These are phyloP conservation scores for Chelonoidis abingdonii DNA, from an alignment of 2,113 vertebrate genomes.

Conservation along the genomic window DNA sequence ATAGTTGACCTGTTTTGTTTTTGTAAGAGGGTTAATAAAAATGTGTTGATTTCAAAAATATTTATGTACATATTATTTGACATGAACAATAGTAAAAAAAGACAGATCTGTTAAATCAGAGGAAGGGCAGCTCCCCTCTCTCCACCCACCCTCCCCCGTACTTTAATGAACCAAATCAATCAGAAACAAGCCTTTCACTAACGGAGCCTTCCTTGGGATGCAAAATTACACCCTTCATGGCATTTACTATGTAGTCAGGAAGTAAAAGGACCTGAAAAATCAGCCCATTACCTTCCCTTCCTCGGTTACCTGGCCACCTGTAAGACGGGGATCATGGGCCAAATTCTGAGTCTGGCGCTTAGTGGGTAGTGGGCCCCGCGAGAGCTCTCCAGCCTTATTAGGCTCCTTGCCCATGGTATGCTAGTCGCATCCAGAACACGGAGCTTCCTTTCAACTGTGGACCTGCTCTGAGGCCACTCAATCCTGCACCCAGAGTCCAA, in stretches of 20 bases:
- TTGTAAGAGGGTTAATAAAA: neutral
- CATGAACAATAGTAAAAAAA: neutral
- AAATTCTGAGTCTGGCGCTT: neutral
- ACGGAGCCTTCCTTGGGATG: neutral
- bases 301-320: neutral
- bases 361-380: neutral
- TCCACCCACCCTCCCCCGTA: rapidly evolving
- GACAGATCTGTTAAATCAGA: neutral
- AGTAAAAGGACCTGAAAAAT: neutral
- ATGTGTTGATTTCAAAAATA: neutral
- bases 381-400: neutral
- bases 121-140: neutral
- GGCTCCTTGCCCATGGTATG: neutral
- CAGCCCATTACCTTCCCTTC: neutral
- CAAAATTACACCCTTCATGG: neutral
- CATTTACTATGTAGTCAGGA: neutral
- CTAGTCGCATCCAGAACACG: neutral
- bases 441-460: neutral
- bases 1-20: neutral
- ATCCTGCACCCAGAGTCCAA: neutral
- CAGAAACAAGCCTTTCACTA: neutral
- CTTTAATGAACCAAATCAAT: neutral
- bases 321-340: neutral
- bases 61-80: neutral
- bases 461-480: neutral